Conservation (phyloP, 2,113 vertebrate genomes). For the Spermophilus dauricus region DNA sequence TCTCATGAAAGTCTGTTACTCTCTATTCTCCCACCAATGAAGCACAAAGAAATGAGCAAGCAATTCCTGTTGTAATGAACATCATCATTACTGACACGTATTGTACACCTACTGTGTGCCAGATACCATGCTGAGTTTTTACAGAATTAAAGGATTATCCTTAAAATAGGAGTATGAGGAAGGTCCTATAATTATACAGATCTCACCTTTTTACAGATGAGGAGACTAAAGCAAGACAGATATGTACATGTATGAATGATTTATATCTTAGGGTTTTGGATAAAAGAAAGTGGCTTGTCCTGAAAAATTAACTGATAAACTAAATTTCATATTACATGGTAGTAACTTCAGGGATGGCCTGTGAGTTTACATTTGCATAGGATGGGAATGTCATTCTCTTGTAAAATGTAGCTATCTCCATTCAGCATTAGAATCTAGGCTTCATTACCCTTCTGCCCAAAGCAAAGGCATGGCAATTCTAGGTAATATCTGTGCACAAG, state of each 20-base stretch:
- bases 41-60: neutral
- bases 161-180: neutral
- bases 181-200: neutral
- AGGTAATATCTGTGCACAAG: neutral
- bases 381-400: neutral
- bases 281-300: neutral
- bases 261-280: neutral
- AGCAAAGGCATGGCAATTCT: neutral
- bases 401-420: neutral
- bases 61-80: neutral
- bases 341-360: neutral
- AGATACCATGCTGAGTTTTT: constrained; percentile 7
- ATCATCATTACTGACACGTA: neutral
- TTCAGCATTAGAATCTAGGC: neutral
- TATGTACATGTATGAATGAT: neutral
- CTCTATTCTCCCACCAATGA: constrained; percentile 42
- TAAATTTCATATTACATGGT: neutral
- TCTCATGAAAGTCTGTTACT: constrained; percentile 19
- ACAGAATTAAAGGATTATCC: neutral
- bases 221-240: neutral
- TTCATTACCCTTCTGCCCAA: neutral
- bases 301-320: neutral
- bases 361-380: neutral
- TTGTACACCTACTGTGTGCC: constrained; percentile 43
- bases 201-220: neutral